Evolutionary conservation across 2,797 vertebrate genomes (phyloP).

Genomic region (Channallabes apus): DNA sequence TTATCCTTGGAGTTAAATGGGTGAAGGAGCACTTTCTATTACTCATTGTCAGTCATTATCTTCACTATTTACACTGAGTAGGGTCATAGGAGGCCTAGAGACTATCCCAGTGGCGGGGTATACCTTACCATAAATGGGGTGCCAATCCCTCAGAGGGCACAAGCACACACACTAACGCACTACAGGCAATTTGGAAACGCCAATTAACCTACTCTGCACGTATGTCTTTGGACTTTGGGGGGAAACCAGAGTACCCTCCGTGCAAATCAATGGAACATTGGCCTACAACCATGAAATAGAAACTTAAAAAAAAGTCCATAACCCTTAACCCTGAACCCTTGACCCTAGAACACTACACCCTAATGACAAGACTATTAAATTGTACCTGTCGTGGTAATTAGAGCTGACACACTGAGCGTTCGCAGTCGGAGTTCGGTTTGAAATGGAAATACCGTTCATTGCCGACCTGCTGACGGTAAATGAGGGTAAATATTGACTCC

Average conservation of each 20-base stretch:
- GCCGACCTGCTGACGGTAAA: slow-evolving; percentile 36
- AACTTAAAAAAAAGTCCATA: neutral
- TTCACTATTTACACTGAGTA: too few relatives aligned
- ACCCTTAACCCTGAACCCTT: neutral
- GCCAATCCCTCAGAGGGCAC: too few relatives aligned
- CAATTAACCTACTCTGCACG: too few relatives aligned
- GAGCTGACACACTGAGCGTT: slow-evolving; percentile 12
- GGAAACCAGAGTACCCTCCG: too few relatives aligned
- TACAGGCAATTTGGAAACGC: too few relatives aligned
- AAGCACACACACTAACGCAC: too few relatives aligned
- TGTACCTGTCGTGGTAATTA: slow-evolving; percentile 20
- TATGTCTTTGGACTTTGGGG: too few relatives aligned
- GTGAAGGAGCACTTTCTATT: too few relatives aligned
- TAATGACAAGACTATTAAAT: neutral
- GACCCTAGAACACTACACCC: neutral
- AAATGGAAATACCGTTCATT: slow-evolving; percentile 38
- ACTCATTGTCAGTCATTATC: too few relatives aligned
- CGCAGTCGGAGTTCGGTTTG: slow-evolving; percentile 41
- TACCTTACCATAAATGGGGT: too few relatives aligned
- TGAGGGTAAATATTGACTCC: slow-evolving; percentile 55
- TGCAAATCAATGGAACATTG: neutral
- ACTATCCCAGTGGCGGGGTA: too few relatives aligned
- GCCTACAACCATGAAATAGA: neutral
- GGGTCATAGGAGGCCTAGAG: too few relatives aligned
- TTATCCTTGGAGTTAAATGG: neutral